A percentile compares a stretch with the other conserved stretches of the same genome.
Evolutionary conservation across 2,113 vertebrate genomes (phyloP).

Genomic region (Daubentonia madagascariensis): DNA sequence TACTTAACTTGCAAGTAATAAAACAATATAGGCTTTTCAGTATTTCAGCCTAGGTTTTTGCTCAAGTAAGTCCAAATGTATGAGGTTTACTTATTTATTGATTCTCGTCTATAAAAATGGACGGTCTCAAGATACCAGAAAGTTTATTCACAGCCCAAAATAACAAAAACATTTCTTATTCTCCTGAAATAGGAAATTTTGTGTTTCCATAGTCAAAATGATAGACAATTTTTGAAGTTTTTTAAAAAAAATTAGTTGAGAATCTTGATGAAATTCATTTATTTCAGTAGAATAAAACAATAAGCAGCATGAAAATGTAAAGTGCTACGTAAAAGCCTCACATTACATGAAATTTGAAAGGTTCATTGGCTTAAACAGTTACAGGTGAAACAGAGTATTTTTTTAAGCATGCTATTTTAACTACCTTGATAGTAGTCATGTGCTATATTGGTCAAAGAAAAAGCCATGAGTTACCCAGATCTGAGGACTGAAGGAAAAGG

Average conservation of each 20-base stretch:
- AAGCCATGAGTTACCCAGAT: not conserved
- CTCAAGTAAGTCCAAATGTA: not conserved
- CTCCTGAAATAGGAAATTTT: constrained; percentile 52
- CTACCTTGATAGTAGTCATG: not conserved
- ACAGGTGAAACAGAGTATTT: constrained; percentile 35
- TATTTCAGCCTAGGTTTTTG: not conserved
- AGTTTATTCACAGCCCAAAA: constrained; percentile 39
- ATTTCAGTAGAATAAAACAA: constrained; percentile 73
- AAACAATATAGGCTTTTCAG: not conserved
- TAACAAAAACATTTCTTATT: constrained; percentile 46
- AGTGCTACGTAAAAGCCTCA: constrained; percentile 66
- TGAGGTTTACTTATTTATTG: constrained; percentile 1
- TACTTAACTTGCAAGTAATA: constrained; percentile 7
- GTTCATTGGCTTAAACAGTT: constrained; percentile 16
- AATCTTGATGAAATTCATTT: constrained; percentile 68
- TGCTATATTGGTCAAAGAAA: constrained; percentile 1
- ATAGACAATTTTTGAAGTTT: not conserved
- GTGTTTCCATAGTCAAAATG: constrained; percentile 30
- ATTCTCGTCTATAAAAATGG: constrained; percentile 49
- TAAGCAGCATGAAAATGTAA: constrained; percentile 71
- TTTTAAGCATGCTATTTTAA: constrained; percentile 57
- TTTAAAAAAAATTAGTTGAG: constrained; percentile 11
- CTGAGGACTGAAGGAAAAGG: not conserved
- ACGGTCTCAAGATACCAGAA: constrained; percentile 8
- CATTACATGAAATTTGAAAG: constrained; percentile 37